Base-by-base conservation (phyloP, 1,140 invertebrate genomes). In the Megathymus violae region DNA sequence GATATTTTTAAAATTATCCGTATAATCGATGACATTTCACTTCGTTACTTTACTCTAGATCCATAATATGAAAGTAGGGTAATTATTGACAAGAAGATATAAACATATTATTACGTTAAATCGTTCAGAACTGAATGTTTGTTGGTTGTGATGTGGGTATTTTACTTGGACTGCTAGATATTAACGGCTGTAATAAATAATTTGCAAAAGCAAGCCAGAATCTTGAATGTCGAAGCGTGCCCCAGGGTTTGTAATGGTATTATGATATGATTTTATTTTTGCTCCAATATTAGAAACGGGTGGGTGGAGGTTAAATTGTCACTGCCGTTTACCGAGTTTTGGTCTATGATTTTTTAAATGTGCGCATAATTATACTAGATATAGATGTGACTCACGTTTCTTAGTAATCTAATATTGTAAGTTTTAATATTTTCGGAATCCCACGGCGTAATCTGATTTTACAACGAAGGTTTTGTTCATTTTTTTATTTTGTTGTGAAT, bases 281-380 rank as follows among this genome's bases (percentile, higher is more conserved):
- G 38, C 25, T 54, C 36, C 11, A 15, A 41, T 25, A 41, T 13
- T n/a, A 17, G 7, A 27, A 25, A 10, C 9, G 14, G 11, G 22
- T 22, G n/a, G 27, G 13, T 48, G 38, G 14, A 56, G 31, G 10
- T 16, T 56, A 27, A 44, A 44, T 43, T 56, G 52, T 56, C 52
- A 56, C 52, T 43, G 51, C 51, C 38, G 51, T 54, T 56, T 43
- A 27, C 52, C 52, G 52, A 43, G 52, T 56, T 56, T 44, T 15
- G 14, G 38, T 56, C 52, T 56, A 11, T 56, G 43, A 56, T 16
- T 56, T 27, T 41, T 31, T 25, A 54, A 43, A 27, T 36, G 44
- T 47, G 40, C 41, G 17, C 50, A 41, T 54, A n/a, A n/a, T n/a
- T n/a, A 54, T 38, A 15, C 22, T 43, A 54, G 19, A 19, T 54